phyloP scores from a whole-genome alignment of 2,888 invertebrate genomes.

The Aphodius granarius region DNA sequence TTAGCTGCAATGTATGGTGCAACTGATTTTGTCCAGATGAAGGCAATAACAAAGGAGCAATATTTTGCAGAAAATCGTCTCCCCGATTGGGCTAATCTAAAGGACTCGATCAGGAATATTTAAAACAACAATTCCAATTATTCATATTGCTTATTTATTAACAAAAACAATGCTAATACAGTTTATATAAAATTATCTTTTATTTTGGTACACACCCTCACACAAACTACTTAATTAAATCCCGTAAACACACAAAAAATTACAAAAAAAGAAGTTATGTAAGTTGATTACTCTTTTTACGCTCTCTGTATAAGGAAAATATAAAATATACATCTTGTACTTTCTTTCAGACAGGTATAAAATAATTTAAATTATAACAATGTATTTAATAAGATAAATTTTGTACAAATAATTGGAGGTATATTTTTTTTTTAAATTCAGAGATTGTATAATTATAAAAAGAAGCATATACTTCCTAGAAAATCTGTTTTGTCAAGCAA shows the following conservation, averaged over 20 bases:
- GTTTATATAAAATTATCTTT: background rate
- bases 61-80: conserved; percentile 71
- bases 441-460: background rate
- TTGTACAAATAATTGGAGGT: background rate
- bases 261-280: background rate
- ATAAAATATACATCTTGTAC: background rate
- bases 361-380: background rate
- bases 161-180: background rate
- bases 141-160: background rate
- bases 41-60: conserved; percentile 73
- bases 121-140: conserved; percentile 37
- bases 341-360: background rate
- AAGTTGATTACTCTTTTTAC: background rate
- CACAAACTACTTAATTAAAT: background rate
- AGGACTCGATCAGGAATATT: conserved; percentile 58
- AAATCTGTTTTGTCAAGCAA: background rate
- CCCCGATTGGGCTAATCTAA: conserved; percentile 80
- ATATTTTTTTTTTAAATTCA: background rate
- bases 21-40: conserved; percentile 70
- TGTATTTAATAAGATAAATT: background rate
- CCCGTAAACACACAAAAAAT: background rate
- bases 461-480: background rate
- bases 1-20: conserved; percentile 75
- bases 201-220: background rate
- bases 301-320: background rate